A percentile compares a stretch with the other conserved stretches of the same genome.
Conservation (phyloP, 2,888 invertebrate species). For the Eudasyphora cyanicolor region DNA sequence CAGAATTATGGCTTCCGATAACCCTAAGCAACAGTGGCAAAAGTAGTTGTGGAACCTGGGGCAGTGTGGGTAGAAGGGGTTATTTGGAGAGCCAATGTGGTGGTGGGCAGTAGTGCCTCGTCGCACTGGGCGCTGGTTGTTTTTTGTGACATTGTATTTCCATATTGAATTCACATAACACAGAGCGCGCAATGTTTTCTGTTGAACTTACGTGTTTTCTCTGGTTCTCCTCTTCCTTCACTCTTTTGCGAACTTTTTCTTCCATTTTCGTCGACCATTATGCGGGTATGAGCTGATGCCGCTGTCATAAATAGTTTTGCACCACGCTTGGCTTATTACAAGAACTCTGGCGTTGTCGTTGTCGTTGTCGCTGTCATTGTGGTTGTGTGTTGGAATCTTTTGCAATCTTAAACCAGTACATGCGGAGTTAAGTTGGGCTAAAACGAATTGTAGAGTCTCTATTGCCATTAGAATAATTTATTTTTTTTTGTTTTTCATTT, state of each 20-base stretch:
- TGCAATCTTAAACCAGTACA: not conserved
- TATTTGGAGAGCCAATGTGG: not conserved
- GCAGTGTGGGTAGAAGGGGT: not conserved
- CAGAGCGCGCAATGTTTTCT: not conserved
- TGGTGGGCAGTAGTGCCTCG: not conserved
- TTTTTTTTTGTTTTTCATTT: no score
- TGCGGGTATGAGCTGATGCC: slow-evolving; percentile 13
- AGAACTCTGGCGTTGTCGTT: slow-evolving; percentile 11
- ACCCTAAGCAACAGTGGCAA: not conserved
- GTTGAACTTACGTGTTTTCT: not conserved
- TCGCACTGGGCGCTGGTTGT: not conserved
- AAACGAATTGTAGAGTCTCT: not conserved
- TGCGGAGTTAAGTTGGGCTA: not conserved
- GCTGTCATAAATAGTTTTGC: slow-evolving; percentile 50
- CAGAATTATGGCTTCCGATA: slow-evolving; percentile 19
- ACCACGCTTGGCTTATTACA: slow-evolving; percentile 22
- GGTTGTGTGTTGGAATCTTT: not conserved
- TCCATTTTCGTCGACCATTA: not conserved
- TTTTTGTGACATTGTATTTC: slow-evolving; percentile 10
- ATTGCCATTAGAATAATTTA: no score
- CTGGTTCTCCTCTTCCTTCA: not conserved
- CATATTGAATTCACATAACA: slow-evolving; percentile 29
- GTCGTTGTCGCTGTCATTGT: not conserved
- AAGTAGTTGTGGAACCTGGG: not conserved
- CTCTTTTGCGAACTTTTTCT: not conserved